Percentiles rank a stretch among this genome's conserved stretches.
Evolutionary conservation across 2,888 invertebrate species (phyloP).

Genomic region (Phragmatobia fuliginosa): DNA sequence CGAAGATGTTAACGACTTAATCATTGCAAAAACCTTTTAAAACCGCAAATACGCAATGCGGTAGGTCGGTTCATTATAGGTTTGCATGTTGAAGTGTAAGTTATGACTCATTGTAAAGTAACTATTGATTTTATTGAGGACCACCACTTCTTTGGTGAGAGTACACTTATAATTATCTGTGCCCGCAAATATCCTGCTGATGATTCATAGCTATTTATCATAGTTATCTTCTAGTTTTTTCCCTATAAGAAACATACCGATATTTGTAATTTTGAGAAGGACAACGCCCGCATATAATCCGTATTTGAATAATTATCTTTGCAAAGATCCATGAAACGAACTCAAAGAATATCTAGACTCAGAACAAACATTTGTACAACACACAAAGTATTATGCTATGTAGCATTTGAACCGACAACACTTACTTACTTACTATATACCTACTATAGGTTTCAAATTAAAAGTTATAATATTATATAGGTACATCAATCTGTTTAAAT

Average conservation of each 20-base stretch:
- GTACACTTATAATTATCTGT: neutral
- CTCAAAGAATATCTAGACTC: too few relatives aligned
- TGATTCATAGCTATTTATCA: neutral
- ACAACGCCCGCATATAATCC: too few relatives aligned
- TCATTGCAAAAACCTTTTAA: slow-evolving; percentile 19
- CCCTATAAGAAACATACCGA: neutral
- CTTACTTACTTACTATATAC: neutral
- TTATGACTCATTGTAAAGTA: slow-evolving; percentile 5
- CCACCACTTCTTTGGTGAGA: neutral
- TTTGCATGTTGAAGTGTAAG: neutral
- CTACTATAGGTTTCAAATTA: neutral
- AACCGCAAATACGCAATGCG: slow-evolving; percentile 32
- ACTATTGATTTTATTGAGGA: neutral
- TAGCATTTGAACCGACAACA: neutral
- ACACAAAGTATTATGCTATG: too few relatives aligned
- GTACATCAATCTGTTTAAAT: neutral
- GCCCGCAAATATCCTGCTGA: neutral
- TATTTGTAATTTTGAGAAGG: neutral
- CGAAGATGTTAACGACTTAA: slow-evolving; percentile 35
- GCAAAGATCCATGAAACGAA: too few relatives aligned
- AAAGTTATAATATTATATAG: neutral
- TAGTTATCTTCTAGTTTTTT: neutral
- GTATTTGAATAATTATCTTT: too few relatives aligned
- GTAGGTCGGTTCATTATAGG: slow-evolving; percentile 23
- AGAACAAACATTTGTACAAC: too few relatives aligned